These are phyloP conservation scores for Coptotermes formosanus DNA, from an alignment of 1,140 invertebrate species.

Conservation along the genomic window DNA sequence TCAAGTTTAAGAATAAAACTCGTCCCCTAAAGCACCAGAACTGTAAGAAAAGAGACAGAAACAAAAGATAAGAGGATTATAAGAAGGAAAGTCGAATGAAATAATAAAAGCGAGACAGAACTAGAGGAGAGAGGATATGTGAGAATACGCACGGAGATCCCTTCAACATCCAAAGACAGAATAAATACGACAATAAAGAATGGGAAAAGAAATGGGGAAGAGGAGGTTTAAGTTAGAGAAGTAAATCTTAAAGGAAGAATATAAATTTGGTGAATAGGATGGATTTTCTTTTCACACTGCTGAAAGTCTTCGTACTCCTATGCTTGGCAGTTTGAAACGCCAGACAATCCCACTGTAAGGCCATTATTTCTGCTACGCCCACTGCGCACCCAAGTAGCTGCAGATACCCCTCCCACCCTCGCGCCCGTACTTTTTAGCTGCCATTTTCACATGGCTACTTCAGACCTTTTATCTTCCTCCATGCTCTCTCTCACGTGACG, in stretches of 20 bases:
- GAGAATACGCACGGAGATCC: not conserved
- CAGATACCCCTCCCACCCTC: constrained; percentile 10
- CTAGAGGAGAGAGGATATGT: not conserved
- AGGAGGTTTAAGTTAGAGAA: constrained; percentile 26
- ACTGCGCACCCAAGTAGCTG: not conserved
- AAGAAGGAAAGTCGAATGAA: constrained; percentile 6
- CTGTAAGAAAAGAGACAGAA: not conserved
- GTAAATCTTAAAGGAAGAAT: constrained; percentile 29
- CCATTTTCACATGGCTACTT: constrained; percentile 28
- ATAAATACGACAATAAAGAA: constrained; percentile 23
- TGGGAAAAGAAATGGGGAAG: constrained; percentile 17
- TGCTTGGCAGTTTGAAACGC: not conserved
- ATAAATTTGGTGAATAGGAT: constrained; percentile 26
- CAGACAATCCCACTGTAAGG: constrained; percentile 6
- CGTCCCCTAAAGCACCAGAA: not conserved
- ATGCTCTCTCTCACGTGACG: not conserved
- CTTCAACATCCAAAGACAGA: constrained; percentile 5
- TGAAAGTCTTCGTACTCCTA: constrained; percentile 6
- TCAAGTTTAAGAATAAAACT: constrained; percentile 2
- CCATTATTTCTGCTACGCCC: constrained; percentile 21
- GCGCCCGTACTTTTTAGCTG: constrained; percentile 17
- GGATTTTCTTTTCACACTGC: constrained; percentile 26
- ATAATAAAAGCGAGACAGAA: constrained; percentile 18
- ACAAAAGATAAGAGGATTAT: not conserved
- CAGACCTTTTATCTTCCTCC: constrained; percentile 19